These are phyloP conservation scores for Tetranychus piercei DNA, from an alignment of 2,888 invertebrate species.

Conservation along the genomic window DNA sequence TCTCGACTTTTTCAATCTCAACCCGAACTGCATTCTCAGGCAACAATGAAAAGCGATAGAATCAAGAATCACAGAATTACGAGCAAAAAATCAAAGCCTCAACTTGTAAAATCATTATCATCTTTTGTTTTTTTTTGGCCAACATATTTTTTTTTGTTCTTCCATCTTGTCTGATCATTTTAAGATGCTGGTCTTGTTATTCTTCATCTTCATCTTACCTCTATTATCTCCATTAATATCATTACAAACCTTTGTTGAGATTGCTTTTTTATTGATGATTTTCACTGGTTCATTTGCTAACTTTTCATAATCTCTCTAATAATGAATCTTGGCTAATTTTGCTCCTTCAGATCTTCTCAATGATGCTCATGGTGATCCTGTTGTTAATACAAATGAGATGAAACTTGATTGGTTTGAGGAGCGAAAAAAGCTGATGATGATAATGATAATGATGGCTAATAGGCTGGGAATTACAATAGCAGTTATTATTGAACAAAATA, in stretches of 20 bases:
- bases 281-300: not conserved
- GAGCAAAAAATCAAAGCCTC: not conserved
- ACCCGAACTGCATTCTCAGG: not conserved
- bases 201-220: not conserved
- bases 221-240: not conserved
- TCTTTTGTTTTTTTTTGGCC: not conserved
- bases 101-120: not conserved
- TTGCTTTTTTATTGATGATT: not conserved
- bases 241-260: not conserved
- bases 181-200: not conserved
- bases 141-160: not conserved
- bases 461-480: not conserved
- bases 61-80: not conserved
- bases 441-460: not conserved
- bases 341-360: not conserved
- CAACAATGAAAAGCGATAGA: not conserved
- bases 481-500: not conserved
- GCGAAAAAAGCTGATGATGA: not conserved
- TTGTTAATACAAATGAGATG: not conserved
- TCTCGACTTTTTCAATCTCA: not conserved
- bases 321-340: not conserved
- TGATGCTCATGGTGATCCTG: not conserved
- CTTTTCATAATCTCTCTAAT: not conserved
- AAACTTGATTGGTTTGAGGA: not conserved
- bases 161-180: not conserved